Percentiles rank a stretch among this genome's conserved stretches.
phyloP scores from a whole-genome alignment of 2,888 invertebrate species.

The Drosophila vallismaia region DNA sequence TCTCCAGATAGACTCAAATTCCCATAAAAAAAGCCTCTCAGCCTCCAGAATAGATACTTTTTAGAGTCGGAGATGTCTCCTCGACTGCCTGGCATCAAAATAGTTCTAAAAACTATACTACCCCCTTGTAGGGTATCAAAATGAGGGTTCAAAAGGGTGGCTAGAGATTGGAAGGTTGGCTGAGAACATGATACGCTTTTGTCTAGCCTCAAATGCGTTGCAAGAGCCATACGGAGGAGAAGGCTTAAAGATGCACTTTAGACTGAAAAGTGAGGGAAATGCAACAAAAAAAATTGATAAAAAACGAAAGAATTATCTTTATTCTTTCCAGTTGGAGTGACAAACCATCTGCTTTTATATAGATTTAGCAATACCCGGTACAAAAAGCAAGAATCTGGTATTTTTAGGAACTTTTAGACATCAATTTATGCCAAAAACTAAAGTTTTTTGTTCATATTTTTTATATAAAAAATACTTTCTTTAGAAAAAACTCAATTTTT shows the following conservation, averaged over 20 bases:
- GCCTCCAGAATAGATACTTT: no score
- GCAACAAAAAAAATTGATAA: constrained; percentile 10
- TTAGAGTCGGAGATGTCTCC: no score
- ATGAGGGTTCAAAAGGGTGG: constrained; percentile 11
- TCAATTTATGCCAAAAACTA: not conserved
- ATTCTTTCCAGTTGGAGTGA: not conserved
- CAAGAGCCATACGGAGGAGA: constrained; percentile 22
- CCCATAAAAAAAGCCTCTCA: no score
- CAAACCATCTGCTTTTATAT: not conserved
- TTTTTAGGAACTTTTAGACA: no score
- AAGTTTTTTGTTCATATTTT: no score
- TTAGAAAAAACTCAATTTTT: not conserved
- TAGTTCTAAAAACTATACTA: no score
- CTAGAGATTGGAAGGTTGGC: constrained; percentile 28
- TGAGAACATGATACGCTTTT: constrained; percentile 68
- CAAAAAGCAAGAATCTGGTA: no score
- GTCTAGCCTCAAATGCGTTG: constrained; percentile 61
- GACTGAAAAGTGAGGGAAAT: not conserved
- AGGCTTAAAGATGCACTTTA: constrained; percentile 38
- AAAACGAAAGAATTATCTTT: constrained; percentile 19
- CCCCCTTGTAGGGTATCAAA: not conserved
- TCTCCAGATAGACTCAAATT: no score
- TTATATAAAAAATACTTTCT: no score
- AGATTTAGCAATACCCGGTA: no score
- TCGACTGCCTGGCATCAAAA: no score